Conservation (phyloP, 2,888 invertebrate genomes). For the Brachylomia viminalis region DNA sequence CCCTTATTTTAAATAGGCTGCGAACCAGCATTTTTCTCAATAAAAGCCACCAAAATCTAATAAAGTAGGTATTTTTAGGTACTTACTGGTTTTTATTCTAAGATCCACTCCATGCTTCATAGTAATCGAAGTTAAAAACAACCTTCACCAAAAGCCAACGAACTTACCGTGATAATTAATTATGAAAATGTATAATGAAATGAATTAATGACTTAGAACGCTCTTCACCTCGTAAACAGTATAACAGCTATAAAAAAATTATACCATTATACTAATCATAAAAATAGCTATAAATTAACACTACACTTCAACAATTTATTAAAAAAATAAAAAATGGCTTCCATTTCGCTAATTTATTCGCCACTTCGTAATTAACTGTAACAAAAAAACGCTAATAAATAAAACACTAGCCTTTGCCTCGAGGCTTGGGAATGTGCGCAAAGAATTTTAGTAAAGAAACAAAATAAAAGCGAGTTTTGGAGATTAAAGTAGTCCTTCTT, state of each 20-base stretch:
- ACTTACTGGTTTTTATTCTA: background rate
- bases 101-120: background rate
- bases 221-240: constrained; percentile 16
- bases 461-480: constrained; percentile 3
- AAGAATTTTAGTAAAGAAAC: constrained; percentile 18
- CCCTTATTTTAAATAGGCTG: background rate
- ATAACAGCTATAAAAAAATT: constrained; percentile 17
- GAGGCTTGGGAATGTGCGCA: constrained; percentile 33
- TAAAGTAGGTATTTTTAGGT: background rate
- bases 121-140: background rate
- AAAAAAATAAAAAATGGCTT: constrained; percentile 39
- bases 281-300: constrained; percentile 46
- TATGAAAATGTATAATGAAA: constrained; percentile 24
- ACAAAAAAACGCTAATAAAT: constrained; percentile 40
- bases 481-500: background rate
- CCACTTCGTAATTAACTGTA: constrained; percentile 57
- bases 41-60: background rate
- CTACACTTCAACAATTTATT: constrained; percentile 52
- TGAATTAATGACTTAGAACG: constrained; percentile 15
- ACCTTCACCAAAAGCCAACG: constrained; percentile 1
- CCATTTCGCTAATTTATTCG: constrained; percentile 58
- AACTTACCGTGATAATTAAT: constrained; percentile 12
- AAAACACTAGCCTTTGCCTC: constrained; percentile 38
- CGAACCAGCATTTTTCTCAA: background rate
- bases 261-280: constrained; percentile 26